phyloP scores from a whole-genome alignment of 2,113 vertebrate species.

The Numida meleagris region DNA sequence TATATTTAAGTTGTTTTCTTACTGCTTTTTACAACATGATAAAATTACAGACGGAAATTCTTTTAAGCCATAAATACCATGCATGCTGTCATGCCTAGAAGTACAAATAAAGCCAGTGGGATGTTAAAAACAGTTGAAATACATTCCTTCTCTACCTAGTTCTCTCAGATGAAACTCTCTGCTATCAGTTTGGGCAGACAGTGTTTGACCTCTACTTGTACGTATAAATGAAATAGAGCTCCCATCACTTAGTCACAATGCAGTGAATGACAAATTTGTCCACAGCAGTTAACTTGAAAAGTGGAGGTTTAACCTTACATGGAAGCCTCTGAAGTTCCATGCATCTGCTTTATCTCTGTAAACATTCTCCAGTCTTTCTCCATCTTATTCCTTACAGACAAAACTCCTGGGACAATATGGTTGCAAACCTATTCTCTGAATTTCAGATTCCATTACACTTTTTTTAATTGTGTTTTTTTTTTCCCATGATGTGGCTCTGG shows the following conservation, averaged over 20 bases:
- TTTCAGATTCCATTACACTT: not conserved
- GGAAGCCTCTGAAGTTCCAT: slow-evolving; percentile 61
- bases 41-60: slow-evolving; percentile 75
- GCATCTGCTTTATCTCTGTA: slow-evolving; percentile 70
- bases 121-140: slow-evolving; percentile 62
- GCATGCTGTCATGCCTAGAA: slow-evolving; percentile 56
- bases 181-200: not conserved
- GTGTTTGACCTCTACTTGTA: slow-evolving; percentile 60
- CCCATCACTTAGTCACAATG: not conserved
- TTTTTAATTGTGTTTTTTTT: not conserved
- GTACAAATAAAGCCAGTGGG: slow-evolving; percentile 71
- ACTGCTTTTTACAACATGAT: slow-evolving; percentile 72
- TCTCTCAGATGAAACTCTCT: slow-evolving; percentile 46
- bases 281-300: slow-evolving; percentile 56
- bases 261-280: slow-evolving; percentile 66
- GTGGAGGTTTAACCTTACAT: slow-evolving; percentile 51
- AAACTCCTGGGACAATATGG: not conserved
- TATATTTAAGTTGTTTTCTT: slow-evolving; percentile 46
- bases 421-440: not conserved
- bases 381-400: not conserved
- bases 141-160: slow-evolving; percentile 67
- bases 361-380: slow-evolving; percentile 18
- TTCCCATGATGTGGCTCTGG: not conserved
- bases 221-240: slow-evolving; percentile 13
- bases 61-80: slow-evolving; percentile 78